Conservation (phyloP, 2,888 invertebrate genomes). For the Capitulum mitella region DNA sequence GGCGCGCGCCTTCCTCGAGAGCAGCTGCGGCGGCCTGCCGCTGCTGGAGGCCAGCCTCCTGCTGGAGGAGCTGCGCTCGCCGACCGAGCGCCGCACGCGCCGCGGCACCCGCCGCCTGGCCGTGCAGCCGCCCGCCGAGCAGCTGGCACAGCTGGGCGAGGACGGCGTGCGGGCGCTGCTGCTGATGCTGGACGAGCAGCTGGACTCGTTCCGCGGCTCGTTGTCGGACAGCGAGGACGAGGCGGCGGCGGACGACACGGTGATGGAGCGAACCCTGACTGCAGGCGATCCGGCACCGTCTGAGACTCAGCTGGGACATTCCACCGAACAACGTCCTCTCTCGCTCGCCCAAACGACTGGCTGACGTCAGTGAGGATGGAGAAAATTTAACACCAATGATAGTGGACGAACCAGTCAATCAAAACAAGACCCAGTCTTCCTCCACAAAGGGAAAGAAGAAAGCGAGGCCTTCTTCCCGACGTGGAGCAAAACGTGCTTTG, state of each 20-base stretch:
- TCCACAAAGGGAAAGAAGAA: no score
- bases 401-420: no score
- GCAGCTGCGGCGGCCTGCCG: background rate
- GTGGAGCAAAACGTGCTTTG: no score
- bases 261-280: no score
- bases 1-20: slow-evolving; percentile 7
- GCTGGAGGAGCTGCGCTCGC: background rate
- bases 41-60: background rate
- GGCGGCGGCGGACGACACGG: background rate
- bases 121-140: background rate
- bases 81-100: background rate
- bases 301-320: no score
- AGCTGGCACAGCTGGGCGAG: background rate
- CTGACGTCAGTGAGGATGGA: no score
- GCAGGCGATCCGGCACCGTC: no score
- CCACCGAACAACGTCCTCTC: no score
- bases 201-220: background rate
- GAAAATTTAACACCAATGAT: no score
- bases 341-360: no score
- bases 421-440: no score
- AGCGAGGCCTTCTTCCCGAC: no score
- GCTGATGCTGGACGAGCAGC: background rate
- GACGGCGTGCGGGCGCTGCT: background rate
- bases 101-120: background rate
- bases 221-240: background rate